Evolutionary conservation across 2,113 vertebrate species (phyloP).

Genomic region (Mesembrinibis cayennensis): DNA sequence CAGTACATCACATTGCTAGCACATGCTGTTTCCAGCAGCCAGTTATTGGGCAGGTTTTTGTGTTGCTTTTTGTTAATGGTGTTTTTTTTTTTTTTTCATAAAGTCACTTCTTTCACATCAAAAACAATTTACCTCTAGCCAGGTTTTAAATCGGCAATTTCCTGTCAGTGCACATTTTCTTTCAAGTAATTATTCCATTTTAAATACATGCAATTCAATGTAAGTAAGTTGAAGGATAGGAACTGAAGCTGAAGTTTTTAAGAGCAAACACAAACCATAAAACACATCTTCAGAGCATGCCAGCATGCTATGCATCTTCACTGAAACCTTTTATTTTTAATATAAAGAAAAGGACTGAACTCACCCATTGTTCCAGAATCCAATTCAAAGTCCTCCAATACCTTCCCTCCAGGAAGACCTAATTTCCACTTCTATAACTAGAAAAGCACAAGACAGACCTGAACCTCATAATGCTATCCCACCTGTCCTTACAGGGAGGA

Average conservation of each 20-base stretch:
- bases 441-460: not conserved
- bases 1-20: not conserved
- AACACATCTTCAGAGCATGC: not conserved
- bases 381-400: not conserved
- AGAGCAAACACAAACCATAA: not conserved
- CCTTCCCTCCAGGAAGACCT: not conserved
- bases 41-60: not conserved
- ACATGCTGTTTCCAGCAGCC: not conserved
- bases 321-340: not conserved
- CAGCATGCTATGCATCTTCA: not conserved
- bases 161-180: not conserved
- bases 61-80: too few species aligned
- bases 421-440: not conserved
- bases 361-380: constrained; percentile 1
- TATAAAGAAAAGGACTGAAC: not conserved
- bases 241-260: constrained; percentile 1
- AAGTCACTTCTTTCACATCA: not conserved
- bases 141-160: constrained; percentile 32
- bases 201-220: not conserved
- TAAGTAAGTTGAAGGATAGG: not conserved
- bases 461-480: not conserved
- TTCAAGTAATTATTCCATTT: not conserved
- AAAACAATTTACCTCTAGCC: constrained; percentile 11
- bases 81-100: not conserved
- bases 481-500: not conserved